phyloP scores from a whole-genome alignment of 2,797 vertebrate species.

The Telmatherina bonti region DNA sequence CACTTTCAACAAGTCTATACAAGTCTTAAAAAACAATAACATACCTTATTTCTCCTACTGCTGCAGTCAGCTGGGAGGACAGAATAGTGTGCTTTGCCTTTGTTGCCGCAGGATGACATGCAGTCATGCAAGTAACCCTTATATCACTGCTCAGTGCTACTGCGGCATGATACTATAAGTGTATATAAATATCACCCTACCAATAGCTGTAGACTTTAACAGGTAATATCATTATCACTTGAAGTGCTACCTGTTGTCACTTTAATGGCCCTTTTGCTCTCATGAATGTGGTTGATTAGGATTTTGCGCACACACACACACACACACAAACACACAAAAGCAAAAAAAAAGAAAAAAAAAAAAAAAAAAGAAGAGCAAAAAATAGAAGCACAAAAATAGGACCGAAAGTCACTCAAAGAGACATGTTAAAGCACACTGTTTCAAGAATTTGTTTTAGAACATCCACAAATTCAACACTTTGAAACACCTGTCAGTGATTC shows the following conservation, averaged over 20 bases:
- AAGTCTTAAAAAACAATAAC: conserved; percentile 34
- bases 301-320: conserved; percentile 26
- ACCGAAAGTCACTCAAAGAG: conserved; percentile 66
- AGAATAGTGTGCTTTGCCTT: conserved; percentile 6
- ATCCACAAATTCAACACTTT: conserved; percentile 77
- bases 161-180: conserved; percentile 18
- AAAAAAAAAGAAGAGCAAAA: conserved; percentile 42
- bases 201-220: conserved; percentile 16
- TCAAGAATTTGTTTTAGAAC: conserved; percentile 76
- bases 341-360: conserved; percentile 16
- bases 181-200: conserved; percentile 29
- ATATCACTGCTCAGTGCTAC: conserved; percentile 29
- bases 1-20: conserved; percentile 24
- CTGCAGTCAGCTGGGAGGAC: conserved; percentile 37
- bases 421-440: conserved; percentile 62
- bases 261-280: conserved; percentile 41
- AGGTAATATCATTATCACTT: conserved; percentile 48
- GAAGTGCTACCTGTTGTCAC: conserved; percentile 38
- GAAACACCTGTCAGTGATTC: conserved; percentile 76
- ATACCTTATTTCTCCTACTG: conserved; percentile 33
- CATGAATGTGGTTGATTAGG: conserved; percentile 58
- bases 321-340: conserved; percentile 7
- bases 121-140: conserved; percentile 51
- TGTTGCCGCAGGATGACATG: conserved; percentile 52
- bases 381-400: conserved; percentile 68